These are phyloP conservation scores for Poeciliopsis turneri DNA, from an alignment of 2,797 vertebrate genomes.

Conservation along the genomic window DNA sequence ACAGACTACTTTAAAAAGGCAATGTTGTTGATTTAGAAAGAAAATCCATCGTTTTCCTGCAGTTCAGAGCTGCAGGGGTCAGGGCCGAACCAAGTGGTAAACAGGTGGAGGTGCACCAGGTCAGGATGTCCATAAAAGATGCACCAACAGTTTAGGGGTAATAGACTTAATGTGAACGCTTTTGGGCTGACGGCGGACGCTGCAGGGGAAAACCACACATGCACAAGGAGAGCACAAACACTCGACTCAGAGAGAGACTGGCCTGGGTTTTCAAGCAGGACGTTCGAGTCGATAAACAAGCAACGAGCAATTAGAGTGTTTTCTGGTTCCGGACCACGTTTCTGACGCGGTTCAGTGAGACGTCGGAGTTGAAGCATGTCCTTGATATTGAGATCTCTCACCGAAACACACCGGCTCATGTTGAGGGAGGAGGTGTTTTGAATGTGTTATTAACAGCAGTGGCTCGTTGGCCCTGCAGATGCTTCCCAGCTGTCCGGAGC, in stretches of 20 bases:
- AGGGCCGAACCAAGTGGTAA: neutral
- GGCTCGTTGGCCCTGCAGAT: neutral
- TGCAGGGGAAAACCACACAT: neutral
- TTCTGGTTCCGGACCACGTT: neutral
- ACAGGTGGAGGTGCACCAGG: neutral
- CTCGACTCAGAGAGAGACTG: neutral
- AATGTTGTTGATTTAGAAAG: neutral
- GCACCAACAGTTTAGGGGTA: neutral
- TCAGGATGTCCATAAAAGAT: neutral
- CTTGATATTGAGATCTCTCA: neutral
- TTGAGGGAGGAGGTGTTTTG: neutral
- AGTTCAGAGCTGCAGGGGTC: neutral
- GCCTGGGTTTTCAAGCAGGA: neutral
- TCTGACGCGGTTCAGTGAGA: neutral
- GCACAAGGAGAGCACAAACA: neutral
- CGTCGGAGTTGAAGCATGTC: neutral
- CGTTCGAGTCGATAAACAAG: neutral
- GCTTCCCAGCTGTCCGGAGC: neutral
- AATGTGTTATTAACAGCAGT: neutral
- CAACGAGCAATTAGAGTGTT: neutral
- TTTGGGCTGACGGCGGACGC: neutral
- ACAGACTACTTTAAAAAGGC: neutral
- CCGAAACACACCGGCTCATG: neutral
- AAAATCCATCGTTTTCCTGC: neutral
- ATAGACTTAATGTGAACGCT: neutral